Conservation (phyloP, 2,797 vertebrate genomes). For the Neosilurus mollespiculum region DNA sequence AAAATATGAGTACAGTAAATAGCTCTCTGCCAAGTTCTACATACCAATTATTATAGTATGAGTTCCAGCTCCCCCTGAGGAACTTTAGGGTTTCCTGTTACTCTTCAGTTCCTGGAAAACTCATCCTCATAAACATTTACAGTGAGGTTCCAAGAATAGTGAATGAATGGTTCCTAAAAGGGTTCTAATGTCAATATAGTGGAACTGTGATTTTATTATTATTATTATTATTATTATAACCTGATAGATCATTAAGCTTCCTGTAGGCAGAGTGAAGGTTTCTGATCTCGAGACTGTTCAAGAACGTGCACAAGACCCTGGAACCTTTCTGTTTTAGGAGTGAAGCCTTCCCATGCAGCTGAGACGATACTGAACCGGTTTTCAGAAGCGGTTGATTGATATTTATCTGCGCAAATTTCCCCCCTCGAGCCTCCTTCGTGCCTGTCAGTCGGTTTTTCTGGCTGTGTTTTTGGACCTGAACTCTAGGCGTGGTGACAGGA, state of each 20-base stretch:
- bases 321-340: neutral
- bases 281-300: neutral
- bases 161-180: no score
- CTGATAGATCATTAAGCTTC: neutral
- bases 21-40: no score
- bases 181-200: no score
- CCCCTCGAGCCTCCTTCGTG: constrained; percentile 22
- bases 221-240: no score
- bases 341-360: neutral
- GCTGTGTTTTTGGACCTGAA: constrained; percentile 59
- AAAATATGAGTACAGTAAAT: no score
- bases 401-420: constrained; percentile 28
- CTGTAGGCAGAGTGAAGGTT: neutral
- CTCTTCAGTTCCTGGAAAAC: no score
- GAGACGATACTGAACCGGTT: constrained; percentile 29
- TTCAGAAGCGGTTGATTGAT: constrained; percentile 28
- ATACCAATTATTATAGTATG: no score
- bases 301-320: neutral
- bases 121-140: no score
- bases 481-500: constrained; percentile 73
- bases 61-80: no score
- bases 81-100: no score
- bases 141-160: no score
- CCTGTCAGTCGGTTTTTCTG: constrained; percentile 47
- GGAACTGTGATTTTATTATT: no score